Base-by-base conservation (phyloP, 2,113 vertebrate species). In the Chionis minor region DNA sequence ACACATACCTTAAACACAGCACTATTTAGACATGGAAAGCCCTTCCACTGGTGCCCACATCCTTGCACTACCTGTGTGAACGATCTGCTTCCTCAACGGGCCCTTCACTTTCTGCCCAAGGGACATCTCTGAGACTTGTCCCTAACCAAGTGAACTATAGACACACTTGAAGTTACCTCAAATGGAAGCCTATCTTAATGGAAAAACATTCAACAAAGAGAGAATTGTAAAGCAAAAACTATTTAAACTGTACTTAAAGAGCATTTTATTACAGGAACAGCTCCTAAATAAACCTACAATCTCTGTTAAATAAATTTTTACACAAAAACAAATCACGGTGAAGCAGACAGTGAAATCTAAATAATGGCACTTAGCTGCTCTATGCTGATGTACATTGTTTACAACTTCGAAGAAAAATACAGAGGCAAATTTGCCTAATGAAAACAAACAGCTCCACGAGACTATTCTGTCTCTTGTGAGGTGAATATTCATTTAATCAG, bases 81-180 rank as follows among this genome's bases (percentile, higher is more conserved):
- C 0, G 1, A 22, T 0, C 35, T 56, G 45, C 15, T 86, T 69
- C 55, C 86, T 74, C 67, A 71, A 56, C 0, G 2, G 21, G 40
- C 19, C 32, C 23, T 16, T 75, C 27, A 32, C 15, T 65, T 54
- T 62, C 70, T 91, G 38, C 35, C n/a, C 49, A 54, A 81, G 14
- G 59, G 11, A 81, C 30, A 38, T 9, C 47, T 61, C 62, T 35
- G 38, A 59, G 17, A 28, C 45, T 47, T 66, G 51, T 42, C 21
- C 32, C 71, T n/a, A 62, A 9, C 4, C n/a, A 92, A 47, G 15
- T 49, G 56, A 94, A 87, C 47, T 59, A 58, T 26, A 42, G 44
- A 40, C 16, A 89, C 15, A 33, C 33, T 12, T 84, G 9, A 89
- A 75, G 18, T 75, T 72, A 85, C 40, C 72, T 85, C 40, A 52